Conservation (phyloP, 2,113 vertebrate species). For the Trochalopteron elliotii region DNA sequence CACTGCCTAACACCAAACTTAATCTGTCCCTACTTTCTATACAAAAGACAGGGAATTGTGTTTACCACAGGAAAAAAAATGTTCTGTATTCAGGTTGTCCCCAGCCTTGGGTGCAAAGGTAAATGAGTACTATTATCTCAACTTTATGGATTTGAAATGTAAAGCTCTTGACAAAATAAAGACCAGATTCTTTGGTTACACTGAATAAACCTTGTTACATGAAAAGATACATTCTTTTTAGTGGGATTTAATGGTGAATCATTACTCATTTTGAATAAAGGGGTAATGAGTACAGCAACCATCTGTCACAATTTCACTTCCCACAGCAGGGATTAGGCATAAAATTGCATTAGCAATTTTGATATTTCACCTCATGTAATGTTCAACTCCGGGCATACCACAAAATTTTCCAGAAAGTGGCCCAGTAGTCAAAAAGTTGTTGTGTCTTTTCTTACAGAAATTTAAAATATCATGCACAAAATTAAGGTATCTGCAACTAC, state of each 20-base stretch:
- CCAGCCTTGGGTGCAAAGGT: neutral
- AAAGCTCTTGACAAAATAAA: conserved; percentile 34
- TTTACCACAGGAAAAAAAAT: neutral
- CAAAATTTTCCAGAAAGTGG: neutral
- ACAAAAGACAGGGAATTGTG: neutral
- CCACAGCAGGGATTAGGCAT: neutral
- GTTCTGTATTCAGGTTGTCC: neutral
- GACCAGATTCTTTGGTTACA: conserved; percentile 17
- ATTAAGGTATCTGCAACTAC: neutral
- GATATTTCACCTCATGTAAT: neutral
- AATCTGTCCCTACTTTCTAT: neutral
- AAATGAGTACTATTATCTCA: neutral
- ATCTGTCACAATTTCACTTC: conserved; percentile 44
- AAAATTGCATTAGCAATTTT: neutral
- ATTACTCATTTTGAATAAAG: conserved; percentile 41
- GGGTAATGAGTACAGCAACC: neutral
- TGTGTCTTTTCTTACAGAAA: neutral
- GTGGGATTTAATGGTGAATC: conserved; percentile 52
- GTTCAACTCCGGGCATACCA: neutral
- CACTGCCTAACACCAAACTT: neutral
- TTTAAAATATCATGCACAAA: neutral
- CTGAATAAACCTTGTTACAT: conserved; percentile 31
- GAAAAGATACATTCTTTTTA: conserved; percentile 10
- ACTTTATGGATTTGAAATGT: conserved; percentile 35
- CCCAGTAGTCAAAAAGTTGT: neutral